Base-by-base conservation (phyloP, 2,113 vertebrate species). In the Bucco capensis region DNA sequence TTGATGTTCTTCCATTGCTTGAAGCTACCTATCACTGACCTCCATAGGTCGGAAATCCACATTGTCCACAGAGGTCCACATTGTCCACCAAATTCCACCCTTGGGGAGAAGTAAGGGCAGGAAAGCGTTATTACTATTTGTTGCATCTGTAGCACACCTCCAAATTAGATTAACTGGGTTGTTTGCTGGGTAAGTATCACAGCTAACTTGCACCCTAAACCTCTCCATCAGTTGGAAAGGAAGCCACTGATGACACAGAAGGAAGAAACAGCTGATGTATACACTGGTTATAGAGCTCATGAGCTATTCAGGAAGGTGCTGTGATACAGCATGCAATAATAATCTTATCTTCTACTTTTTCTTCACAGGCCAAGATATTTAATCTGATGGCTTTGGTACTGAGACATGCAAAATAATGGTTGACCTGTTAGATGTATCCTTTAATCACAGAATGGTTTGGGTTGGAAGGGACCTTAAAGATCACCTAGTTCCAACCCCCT, bases 401-500 rank as follows among this genome's bases (percentile, higher is more conserved):
- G 98, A 99, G 82, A 99, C 98, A 0, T 98, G 98, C 84, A 98
- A 98, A 78, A 98, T 98, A 60, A 98, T 99, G 92, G 96, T 99
- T 54, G 98, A 98, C 89, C 98, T 99, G 50, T 89, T 99, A 33
- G 99, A 99, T 65, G 99, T 99, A 99, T 99, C 99, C 97, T 98
- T 96, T 64, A 35, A 58, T 58, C 14, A 58, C 28, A 53, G 51
- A 53, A 30, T 30, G 51, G 28, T 53, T 53, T 53, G 51, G 51
- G 51, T 17, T 53, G 51, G 51, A 53, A 53, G 51, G 17, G 25
- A 9, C 51, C 28, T 53, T 53, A 19, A 53, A 53, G 51, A 24
- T 58, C n/a, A 35, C 24, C 53, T 58, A 35, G 56, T 24, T 58
- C 33, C 14, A 35, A 37, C 33, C 33, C 40, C 9, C 33, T 35